Evolutionary conservation across 2,797 vertebrate species (phyloP).

Genomic region (Schizopygopsis pylzovi): DNA sequence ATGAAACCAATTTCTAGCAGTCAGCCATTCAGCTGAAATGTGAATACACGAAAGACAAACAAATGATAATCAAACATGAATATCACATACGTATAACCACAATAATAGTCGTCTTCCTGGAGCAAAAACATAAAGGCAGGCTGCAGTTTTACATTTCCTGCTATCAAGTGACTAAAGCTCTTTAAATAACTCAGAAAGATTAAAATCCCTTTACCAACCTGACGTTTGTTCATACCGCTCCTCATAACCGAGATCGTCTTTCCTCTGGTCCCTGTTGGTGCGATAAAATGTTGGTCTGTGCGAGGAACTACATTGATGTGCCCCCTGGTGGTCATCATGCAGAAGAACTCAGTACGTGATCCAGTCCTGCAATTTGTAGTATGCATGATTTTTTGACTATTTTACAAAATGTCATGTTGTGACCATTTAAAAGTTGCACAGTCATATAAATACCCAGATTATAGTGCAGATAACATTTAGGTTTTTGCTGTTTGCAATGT

Average conservation of each 20-base stretch:
- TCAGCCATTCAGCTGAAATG: not conserved
- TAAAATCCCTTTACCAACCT: slow-evolving; percentile 53
- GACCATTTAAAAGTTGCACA: not conserved
- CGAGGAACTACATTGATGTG: not conserved
- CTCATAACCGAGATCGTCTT: slow-evolving; percentile 41
- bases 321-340: slow-evolving; percentile 50
- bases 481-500: not conserved
- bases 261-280: slow-evolving; percentile 47
- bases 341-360: not conserved
- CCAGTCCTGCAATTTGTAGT: not conserved
- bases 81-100: not conserved
- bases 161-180: not conserved
- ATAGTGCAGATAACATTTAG: not conserved
- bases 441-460: not conserved
- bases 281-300: slow-evolving; percentile 2
- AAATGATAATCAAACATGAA: not conserved
- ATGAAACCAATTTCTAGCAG: not conserved
- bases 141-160: slow-evolving; percentile 1
- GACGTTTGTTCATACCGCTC: slow-evolving; percentile 34
- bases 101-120: not conserved
- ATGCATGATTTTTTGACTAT: not conserved
- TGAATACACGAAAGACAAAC: not conserved
- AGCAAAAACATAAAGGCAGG: not conserved
- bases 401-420: not conserved
- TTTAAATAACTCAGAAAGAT: slow-evolving; percentile 6